Conservation (phyloP, 2,113 vertebrate genomes). For the Festucalex cinctus region DNA sequence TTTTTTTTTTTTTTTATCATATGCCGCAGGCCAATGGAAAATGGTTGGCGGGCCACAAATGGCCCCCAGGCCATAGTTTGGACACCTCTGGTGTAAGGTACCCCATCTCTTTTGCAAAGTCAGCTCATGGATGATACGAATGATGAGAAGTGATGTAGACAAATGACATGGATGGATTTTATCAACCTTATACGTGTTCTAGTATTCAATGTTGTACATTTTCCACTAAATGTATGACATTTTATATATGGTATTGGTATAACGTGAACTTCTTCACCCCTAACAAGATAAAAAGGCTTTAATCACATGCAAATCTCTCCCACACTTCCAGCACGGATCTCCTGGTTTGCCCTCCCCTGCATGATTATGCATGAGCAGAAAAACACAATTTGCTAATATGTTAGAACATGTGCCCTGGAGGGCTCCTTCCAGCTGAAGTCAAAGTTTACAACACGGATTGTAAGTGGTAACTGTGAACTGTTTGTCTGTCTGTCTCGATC, state of each 20-base stretch:
- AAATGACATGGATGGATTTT: no score
- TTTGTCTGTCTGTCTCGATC: conserved; percentile 4
- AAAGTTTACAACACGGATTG: background rate
- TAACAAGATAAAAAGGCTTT: background rate
- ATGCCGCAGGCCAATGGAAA: no score
- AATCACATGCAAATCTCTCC: background rate
- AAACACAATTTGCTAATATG: conserved; percentile 1
- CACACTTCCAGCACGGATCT: background rate
- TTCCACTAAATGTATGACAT: background rate
- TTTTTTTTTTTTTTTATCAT: no score
- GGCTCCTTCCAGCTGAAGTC: conserved; percentile 1
- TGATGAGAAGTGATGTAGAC: no score
- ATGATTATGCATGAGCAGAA: background rate
- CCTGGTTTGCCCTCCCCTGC: background rate
- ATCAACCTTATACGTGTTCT: background rate
- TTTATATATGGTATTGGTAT: background rate
- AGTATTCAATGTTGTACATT: background rate
- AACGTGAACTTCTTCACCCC: background rate
- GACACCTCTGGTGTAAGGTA: no score
- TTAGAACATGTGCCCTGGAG: background rate
- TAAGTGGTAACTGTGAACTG: background rate
- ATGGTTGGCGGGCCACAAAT: no score
- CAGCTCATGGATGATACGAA: no score
- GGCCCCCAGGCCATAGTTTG: no score
- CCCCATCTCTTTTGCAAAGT: no score